These are phyloP conservation scores for Lasioglossum malachurum DNA, from an alignment of 2,888 invertebrate genomes.

Conservation along the genomic window DNA sequence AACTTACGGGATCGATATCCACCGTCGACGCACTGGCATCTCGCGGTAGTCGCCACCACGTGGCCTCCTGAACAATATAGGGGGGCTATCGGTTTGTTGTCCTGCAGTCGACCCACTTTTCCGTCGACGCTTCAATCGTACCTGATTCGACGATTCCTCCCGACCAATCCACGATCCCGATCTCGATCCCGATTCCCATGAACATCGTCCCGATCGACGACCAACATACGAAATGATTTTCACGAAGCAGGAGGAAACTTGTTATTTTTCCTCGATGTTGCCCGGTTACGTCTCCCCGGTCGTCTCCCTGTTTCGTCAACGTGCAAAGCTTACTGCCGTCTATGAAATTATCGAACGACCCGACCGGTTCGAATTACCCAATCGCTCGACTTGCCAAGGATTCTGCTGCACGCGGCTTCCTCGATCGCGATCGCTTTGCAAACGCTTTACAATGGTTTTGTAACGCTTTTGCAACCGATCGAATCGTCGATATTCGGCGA, in stretches of 20 bases:
- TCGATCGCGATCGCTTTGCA: slow-evolving; percentile 18
- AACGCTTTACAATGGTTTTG: neutral
- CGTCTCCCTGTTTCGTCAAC: neutral
- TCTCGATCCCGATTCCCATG: neutral
- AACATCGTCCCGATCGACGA: neutral
- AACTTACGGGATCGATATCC: slow-evolving; percentile 77
- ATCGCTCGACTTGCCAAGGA: neutral
- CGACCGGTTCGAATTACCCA: neutral
- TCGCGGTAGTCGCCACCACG: slow-evolving; percentile 66
- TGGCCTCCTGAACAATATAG: slow-evolving; percentile 48
- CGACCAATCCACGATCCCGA: neutral
- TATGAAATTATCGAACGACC: neutral
- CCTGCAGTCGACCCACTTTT: slow-evolving; percentile 61
- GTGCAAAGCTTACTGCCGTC: neutral
- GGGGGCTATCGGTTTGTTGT: slow-evolving; percentile 62
- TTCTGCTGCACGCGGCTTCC: neutral
- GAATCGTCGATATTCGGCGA: neutral
- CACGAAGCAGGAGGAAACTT: neutral
- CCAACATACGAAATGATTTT: neutral
- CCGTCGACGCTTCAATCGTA: slow-evolving; percentile 12
- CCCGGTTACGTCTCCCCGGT: neutral
- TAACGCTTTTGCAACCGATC: neutral
- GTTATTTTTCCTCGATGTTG: no score
- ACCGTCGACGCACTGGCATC: slow-evolving; percentile 68
- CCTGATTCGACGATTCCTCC: neutral